These are phyloP conservation scores for Montifringilla adamsi DNA, from an alignment of 2,113 vertebrate species.

Conservation along the genomic window DNA sequence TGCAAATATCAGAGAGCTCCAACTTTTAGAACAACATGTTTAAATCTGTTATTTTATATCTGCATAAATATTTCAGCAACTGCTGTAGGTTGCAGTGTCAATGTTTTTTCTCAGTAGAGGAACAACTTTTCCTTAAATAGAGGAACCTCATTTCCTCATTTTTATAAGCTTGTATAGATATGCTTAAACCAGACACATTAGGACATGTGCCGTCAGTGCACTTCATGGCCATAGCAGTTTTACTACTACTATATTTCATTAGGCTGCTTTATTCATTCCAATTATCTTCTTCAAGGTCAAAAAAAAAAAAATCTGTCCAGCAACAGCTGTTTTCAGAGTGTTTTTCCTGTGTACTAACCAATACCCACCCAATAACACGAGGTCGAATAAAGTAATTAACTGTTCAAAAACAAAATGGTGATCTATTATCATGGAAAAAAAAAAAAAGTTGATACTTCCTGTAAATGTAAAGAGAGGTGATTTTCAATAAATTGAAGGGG, in stretches of 20 bases:
- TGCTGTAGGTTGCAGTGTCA: neutral
- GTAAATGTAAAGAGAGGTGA: neutral
- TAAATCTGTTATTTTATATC: conserved; percentile 5
- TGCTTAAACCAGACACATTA: neutral
- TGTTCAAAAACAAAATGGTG: neutral
- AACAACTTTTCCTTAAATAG: neutral
- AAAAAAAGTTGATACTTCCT: conserved; percentile 13
- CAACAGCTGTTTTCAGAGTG: conserved; percentile 1
- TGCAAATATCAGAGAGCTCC: neutral
- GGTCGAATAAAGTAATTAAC: neutral
- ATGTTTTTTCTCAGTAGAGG: neutral
- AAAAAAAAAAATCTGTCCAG: neutral
- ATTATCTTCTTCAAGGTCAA: conserved; percentile 33
- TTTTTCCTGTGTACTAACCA: neutral
- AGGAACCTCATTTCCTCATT: neutral
- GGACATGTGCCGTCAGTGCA: neutral
- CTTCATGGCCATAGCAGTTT: neutral
- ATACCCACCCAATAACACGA: neutral
- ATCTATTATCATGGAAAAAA: neutral
- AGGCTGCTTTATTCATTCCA: conserved; percentile 9
- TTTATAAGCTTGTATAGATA: neutral
- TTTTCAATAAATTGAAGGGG: neutral
- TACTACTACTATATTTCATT: neutral
- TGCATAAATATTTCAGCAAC: conserved; percentile 18
- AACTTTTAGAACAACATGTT: neutral